Evolutionary conservation across 2,797 vertebrate species (phyloP), one percentile per base, ranked within the genome.

Genomic region (Miichthys miiuy): DNA sequence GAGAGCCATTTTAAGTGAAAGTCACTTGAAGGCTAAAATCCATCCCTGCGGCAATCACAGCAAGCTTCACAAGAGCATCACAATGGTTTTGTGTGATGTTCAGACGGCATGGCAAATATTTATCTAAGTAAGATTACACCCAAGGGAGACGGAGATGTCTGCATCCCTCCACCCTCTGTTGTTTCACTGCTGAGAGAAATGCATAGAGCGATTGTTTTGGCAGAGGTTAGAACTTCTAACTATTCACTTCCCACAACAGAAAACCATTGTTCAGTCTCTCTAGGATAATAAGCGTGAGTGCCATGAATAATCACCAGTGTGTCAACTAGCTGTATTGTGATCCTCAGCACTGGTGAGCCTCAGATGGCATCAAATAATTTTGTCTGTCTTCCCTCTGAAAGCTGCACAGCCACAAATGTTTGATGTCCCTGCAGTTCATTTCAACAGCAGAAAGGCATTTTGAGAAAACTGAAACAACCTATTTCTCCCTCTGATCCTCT

Each of bases 401-500:
- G 80, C 84, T 72, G 48, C 50, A 27, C 81, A 81, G 83, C 78
- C 80, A 79, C 84, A 78, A 90, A 78, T 84, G 87, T 92, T 92
- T 91, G 86, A 93, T 89, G 88, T 93, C 82, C 77, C 83, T 51
- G 71, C 76, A 80, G 82, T 89, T 87, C 68, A 87, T 90, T 93
- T 92, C 82, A 87, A 83, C 89, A 85, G 84, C 87, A 81, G 81
- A 87, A 77, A 92, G 64, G 84, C 77, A 83, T 88, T 93, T 93
- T 89, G 82, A 82, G 82, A 82, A 91, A 93, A 93, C 75, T 81
- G 71, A 93, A 94, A 89, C 86, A 90, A 91, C 85, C 77, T 78
- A 91, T 90, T 93, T 92, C 91, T 91, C 86, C 87, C 82, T 91
- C 90, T 94, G 95, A 95, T 96, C 95, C 96, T 94, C 93, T 90